Evolutionary conservation across 1,140 invertebrate species (phyloP), one percentile per base, ranked within the genome.

Genomic region (Dufourea novaeangliae): DNA sequence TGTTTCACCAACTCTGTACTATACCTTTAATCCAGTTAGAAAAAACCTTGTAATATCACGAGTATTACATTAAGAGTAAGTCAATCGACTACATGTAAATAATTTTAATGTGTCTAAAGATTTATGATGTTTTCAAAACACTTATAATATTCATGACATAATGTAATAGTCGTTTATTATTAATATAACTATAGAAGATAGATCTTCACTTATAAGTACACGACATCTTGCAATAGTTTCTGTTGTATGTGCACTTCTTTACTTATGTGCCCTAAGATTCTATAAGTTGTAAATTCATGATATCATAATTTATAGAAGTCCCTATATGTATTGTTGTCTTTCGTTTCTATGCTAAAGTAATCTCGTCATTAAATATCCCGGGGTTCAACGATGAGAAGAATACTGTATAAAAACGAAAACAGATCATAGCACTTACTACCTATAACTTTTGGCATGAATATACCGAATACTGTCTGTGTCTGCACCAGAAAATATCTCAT

Each of bases 361-460:
- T 69, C 41, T 76, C 39, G 32, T 64, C 39, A 34, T 37, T 73
- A 73, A 73, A 39, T 78, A 78, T 37, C 69, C 62, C 39, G 34
- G 69, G 32, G 50, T 46, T 54, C 14, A 4, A 37, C 34, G 20
- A 52, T 62, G 27, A 25, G 59, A 41, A 10, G 11, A 73, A 66
- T 73, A 78, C 57, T 62, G 61, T 78, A 73, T 68, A 62, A 76
- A 79, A 69, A 79, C 14, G 44, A 67, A 79, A 75, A 67, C 50
- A 59, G 44, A 73, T 54, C 25, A n/a, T 56, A 41, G 37, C 69
- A 67, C 17, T 27, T 68, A 69, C n/a, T n/a, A n/a, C n/a, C n/a
- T 14, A 37, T 27, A 59, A 79, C 4, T 76, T 79, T 80, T 80
- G 78, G 78, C 73, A 80, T 80, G 64, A 80, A 77, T 70, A 77